A percentile compares a stretch with the other conserved stretches of the same genome.
phyloP scores from a whole-genome alignment of 2,113 vertebrate species.

The Nycticorax nycticorax region DNA sequence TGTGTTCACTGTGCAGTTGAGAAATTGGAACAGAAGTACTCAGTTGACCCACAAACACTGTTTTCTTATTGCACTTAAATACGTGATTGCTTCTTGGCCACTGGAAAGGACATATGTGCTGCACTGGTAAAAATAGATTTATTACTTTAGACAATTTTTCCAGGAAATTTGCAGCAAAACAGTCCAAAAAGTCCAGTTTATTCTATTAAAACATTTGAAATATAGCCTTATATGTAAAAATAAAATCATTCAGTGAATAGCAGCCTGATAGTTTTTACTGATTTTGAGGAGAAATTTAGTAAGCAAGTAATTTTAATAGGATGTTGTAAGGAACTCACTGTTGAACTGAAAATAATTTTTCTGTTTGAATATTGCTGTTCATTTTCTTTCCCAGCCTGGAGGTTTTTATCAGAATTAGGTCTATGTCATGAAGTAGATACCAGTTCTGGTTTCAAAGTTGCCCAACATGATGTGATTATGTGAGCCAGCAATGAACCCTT shows the following conservation, averaged over 20 bases:
- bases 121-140: not conserved
- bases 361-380: not conserved
- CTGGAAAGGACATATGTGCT: not conserved
- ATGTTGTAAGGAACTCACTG: not conserved
- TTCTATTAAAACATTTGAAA: not conserved
- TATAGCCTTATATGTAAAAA: not conserved
- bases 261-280: not conserved
- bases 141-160: not conserved
- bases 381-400: not conserved
- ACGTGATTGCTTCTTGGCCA: not conserved
- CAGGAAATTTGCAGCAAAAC: not conserved
- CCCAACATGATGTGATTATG: not conserved
- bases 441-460: not conserved
- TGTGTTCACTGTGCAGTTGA: not conserved
- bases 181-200: not conserved
- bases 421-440: not conserved
- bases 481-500: not conserved
- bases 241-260: not conserved
- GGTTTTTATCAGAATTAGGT: not conserved
- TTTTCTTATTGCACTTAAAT: not conserved
- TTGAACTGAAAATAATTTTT: not conserved
- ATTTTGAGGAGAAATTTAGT: not conserved
- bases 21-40: not conserved
- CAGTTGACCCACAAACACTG: not conserved
- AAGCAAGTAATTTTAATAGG: not conserved